A percentile compares a stretch with the other conserved stretches of the same genome.
phyloP scores from a whole-genome alignment of 2,888 invertebrate species.

The Polydrusus pterygomalis region DNA sequence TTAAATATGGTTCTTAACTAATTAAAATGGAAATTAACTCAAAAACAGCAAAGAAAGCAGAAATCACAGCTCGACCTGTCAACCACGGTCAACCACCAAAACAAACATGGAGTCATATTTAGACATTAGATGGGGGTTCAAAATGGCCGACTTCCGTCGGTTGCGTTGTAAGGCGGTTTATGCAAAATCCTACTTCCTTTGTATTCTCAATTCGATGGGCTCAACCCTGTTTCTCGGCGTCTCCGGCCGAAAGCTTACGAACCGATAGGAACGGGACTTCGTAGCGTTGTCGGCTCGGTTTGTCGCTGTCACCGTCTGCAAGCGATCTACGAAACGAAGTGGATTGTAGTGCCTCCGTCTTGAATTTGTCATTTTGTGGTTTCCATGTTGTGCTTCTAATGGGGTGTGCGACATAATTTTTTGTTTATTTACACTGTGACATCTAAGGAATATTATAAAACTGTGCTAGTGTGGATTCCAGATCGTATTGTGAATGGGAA shows the following conservation, averaged over 20 bases:
- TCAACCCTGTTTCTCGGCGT: constrained; percentile 14
- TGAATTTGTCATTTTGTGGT: constrained; percentile 42
- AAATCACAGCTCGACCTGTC: too few species aligned
- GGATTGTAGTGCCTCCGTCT: constrained; percentile 39
- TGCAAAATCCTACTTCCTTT: too few species aligned
- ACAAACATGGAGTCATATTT: too few species aligned
- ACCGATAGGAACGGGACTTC: constrained; percentile 12
- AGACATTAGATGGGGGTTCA: too few species aligned
- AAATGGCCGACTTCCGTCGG: too few species aligned
- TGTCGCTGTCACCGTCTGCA: constrained; percentile 37
- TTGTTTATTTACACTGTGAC: constrained; percentile 35
- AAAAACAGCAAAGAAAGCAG: too few species aligned
- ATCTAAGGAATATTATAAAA: neutral
- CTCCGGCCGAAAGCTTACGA: constrained; percentile 21
- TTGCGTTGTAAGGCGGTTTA: too few species aligned
- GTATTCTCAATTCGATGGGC: too few species aligned
- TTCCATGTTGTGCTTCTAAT: constrained; percentile 49
- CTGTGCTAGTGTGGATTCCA: constrained; percentile 10
- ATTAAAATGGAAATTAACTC: too few species aligned
- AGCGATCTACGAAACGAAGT: constrained; percentile 24
- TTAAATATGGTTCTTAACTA: too few species aligned
- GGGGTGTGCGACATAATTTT: constrained; percentile 56
- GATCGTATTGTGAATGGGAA: neutral
- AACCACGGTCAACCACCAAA: too few species aligned
- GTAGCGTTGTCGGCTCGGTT: constrained; percentile 15